Evolutionary conservation across 2,113 vertebrate species (phyloP), one percentile per base, ranked within the genome.

Genomic region (Paradoxurus hermaphroditus): DNA sequence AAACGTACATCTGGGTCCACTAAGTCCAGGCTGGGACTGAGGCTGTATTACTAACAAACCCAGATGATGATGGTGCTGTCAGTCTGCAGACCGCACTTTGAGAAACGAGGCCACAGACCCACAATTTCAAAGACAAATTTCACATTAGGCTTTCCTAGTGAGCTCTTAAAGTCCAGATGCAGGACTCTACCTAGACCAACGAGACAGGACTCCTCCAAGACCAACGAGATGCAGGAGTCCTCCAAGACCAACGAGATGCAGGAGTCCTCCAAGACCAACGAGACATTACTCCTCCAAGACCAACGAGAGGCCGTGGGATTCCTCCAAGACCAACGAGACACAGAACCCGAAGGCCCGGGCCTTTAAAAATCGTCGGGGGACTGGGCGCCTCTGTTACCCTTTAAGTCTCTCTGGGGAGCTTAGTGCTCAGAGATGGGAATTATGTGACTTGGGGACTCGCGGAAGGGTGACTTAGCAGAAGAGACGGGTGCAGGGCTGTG

Each of bases 391-490:
- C 7, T 12, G 5, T n/a, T 59, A 14, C 46, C 18, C 18, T 29
- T 68, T 27, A 3, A 51, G 44, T 7, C 23, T 21, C 41, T 29
- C 51, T 41, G 7, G 11, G 51, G 39, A 21, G 34, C n/a, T 25
- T 7, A 1, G 11, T 1, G 41, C 14, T 34, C 31, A 3, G 10
- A 19, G 49, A 6, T 59, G 49, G 68, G 36, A 72, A 18, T 44
- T 53, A 7, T 16, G 19, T 12, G 51, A 0, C 39, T 13, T 9
- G 75, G 63, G 63, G 39, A 41, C 5, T 21, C 18, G 15, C 31
- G 1, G 3, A 29, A 27, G 39, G 4, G 29, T 2, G 36, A 1
- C 10, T 2, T 15, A 2, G 23, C 21, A 36, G 63, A 8, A 34
- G n/a, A 29, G 39, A 2, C 15, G n/a, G 27, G 59, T 5, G 15